Conservation (phyloP, 2,888 invertebrate species). For the Aphidius colemani region DNA sequence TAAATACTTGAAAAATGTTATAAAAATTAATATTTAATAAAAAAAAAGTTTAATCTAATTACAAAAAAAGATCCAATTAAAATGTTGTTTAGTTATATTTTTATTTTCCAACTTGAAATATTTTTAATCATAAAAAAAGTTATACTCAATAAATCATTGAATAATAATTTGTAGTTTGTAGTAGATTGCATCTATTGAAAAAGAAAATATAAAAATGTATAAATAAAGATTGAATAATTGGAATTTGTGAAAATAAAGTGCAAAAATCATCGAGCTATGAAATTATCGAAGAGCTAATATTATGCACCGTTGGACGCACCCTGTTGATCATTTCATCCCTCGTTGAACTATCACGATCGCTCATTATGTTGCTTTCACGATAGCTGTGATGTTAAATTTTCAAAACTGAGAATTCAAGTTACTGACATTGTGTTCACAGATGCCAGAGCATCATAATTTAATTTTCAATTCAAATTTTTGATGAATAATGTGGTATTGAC, state of each 20-base stretch:
- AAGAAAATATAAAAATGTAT: not conserved
- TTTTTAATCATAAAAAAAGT: too few species aligned
- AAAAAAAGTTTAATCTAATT: too few species aligned
- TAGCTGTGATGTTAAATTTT: too few species aligned
- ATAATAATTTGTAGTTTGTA: slow-evolving; percentile 19
- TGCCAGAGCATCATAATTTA: not conserved
- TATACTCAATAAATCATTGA: slow-evolving; percentile 35
- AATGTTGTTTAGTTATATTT: too few species aligned
- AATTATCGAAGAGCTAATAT: not conserved
- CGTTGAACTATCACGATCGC: slow-evolving; percentile 15
- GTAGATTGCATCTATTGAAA: slow-evolving; percentile 1
- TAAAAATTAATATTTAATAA: too few species aligned
- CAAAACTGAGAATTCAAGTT: too few species aligned
- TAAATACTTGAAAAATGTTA: too few species aligned
- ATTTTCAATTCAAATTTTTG: not conserved
- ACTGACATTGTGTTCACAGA: too few species aligned
- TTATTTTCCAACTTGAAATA: too few species aligned
- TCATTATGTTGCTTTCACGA: slow-evolving; percentile 5
- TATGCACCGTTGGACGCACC: not conserved
- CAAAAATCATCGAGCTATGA: not conserved
- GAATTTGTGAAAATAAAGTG: not conserved
- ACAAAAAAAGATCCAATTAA: too few species aligned
- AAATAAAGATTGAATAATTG: not conserved
- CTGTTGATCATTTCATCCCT: slow-evolving; percentile 12
- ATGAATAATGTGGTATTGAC: too few species aligned